These are phyloP conservation scores for Triplophysa rosa DNA, from an alignment of 2,113 vertebrate species.

Conservation along the genomic window DNA sequence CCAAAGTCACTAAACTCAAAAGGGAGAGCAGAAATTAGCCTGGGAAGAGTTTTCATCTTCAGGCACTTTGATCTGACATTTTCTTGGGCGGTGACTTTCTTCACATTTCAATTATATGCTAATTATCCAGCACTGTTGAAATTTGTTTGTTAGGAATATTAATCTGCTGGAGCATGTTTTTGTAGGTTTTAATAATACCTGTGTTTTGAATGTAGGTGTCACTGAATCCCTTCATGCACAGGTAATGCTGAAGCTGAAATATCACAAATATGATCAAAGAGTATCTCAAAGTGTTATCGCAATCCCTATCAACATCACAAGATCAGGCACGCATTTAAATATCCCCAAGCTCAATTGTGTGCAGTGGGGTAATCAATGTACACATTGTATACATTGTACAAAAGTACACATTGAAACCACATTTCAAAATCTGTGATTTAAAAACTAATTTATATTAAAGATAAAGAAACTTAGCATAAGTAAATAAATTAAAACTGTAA, in stretches of 20 bases:
- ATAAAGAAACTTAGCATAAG: too few relatives aligned
- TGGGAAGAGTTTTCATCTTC: constrained; percentile 32
- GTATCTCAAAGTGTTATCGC: too few relatives aligned
- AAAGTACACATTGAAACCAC: too few relatives aligned
- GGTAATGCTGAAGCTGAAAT: background rate
- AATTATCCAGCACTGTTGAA: constrained; percentile 32
- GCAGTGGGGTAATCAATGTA: too few relatives aligned
- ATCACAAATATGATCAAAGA: background rate
- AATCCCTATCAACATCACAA: background rate
- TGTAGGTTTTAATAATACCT: constrained; percentile 33
- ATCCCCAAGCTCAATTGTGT: too few relatives aligned
- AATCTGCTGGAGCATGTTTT: constrained; percentile 22
- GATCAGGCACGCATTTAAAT: background rate
- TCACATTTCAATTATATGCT: constrained; percentile 37
- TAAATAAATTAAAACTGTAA: too few relatives aligned
- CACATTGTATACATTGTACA: too few relatives aligned
- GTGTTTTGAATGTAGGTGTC: constrained; percentile 23
- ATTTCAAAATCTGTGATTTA: too few relatives aligned
- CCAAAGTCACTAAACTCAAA: constrained; percentile 11
- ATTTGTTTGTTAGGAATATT: constrained; percentile 31
- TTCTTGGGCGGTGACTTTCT: constrained; percentile 37
- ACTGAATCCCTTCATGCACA: constrained; percentile 23
- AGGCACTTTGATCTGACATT: constrained; percentile 39
- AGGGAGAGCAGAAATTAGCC: constrained; percentile 32
- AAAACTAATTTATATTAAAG: background rate